Evolutionary conservation across 2,113 vertebrate species (phyloP).

Genomic region (Tragulus kanchil): DNA sequence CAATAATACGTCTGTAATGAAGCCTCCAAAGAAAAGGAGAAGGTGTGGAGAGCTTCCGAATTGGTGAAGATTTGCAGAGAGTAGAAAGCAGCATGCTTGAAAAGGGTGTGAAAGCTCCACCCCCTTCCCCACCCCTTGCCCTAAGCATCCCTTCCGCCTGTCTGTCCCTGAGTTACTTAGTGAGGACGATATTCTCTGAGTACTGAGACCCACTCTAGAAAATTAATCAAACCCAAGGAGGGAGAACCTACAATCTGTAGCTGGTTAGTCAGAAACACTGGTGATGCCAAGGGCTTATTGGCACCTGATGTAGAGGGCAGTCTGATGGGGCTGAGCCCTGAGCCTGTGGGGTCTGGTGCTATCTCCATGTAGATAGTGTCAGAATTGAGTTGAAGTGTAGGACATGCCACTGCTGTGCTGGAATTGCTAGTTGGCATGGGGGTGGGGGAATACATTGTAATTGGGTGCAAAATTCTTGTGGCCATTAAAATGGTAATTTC

Average conservation of each 20-base stretch:
- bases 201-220: not conserved
- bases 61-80: not conserved
- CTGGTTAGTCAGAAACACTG: not conserved
- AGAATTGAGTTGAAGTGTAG: not conserved
- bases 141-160: not conserved
- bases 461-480: not conserved
- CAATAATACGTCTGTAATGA: not conserved
- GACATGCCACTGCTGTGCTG: not conserved
- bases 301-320: not conserved
- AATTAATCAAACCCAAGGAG: not conserved
- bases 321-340: not conserved
- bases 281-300: not conserved
- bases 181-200: not conserved
- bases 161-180: not conserved
- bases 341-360: not conserved
- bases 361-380: not conserved
- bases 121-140: not conserved
- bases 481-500: not conserved
- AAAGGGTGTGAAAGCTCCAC: not conserved
- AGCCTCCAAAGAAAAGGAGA: not conserved
- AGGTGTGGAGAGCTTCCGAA: not conserved
- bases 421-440: not conserved
- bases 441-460: not conserved
- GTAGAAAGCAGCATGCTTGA: too few relatives aligned
- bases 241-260: not conserved